Conservation (phyloP, 1,140 invertebrate species). For the Helicoverpa zea region DNA sequence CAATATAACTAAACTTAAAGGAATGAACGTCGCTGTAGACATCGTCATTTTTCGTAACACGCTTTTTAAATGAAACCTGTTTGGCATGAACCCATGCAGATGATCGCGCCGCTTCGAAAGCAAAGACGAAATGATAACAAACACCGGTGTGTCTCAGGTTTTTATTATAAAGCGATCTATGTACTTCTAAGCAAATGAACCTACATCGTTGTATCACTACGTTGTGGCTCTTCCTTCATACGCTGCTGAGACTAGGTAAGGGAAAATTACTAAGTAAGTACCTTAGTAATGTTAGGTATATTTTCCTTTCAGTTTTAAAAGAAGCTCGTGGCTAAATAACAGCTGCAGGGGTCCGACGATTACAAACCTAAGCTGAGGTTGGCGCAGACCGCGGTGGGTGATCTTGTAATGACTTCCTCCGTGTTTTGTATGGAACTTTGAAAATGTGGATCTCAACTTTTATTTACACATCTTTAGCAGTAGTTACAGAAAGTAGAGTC, state of each 20-base stretch:
- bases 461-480: background rate
- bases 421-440: no score
- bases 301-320: slow-evolving; percentile 1
- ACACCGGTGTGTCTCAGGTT: slow-evolving; percentile 46
- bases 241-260: background rate
- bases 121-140: slow-evolving; percentile 68
- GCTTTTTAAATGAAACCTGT: slow-evolving; percentile 41
- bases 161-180: slow-evolving; percentile 57
- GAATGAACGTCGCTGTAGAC: slow-evolving; percentile 18
- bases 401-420: background rate
- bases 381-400: background rate
- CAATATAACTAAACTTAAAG: slow-evolving; percentile 33
- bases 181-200: slow-evolving; percentile 52
- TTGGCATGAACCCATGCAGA: slow-evolving; percentile 47
- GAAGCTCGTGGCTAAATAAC: no score
- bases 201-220: slow-evolving; percentile 31
- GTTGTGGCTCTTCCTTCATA: slow-evolving; percentile 21
- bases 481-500: background rate
- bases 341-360: no score
- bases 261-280: slow-evolving; percentile 1
- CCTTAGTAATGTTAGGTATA: background rate
- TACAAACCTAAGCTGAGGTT: no score
- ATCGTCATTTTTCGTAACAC: slow-evolving; percentile 12
- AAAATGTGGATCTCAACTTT: background rate
- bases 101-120: slow-evolving; percentile 53